phyloP scores from a whole-genome alignment of 2,797 vertebrate genomes.

The Anguilla marmorata region DNA sequence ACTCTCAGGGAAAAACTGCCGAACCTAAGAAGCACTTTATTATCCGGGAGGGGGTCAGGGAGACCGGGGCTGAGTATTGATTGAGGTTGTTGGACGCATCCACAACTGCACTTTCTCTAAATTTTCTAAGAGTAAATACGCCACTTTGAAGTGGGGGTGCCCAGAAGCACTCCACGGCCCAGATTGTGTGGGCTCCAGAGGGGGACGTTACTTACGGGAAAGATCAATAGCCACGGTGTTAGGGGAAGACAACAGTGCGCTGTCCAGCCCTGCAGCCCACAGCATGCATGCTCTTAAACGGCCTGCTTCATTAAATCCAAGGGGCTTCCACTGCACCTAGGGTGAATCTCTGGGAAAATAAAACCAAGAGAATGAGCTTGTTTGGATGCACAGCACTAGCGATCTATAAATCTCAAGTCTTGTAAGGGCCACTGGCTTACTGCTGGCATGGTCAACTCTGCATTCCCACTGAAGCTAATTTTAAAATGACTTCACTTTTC shows the following conservation, averaged over 20 bases:
- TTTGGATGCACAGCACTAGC: background rate
- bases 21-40: slow-evolving; percentile 99
- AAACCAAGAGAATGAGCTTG: background rate
- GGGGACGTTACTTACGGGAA: slow-evolving; percentile 99
- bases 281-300: slow-evolving; percentile 67
- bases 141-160: slow-evolving; percentile 97
- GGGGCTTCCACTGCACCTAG: slow-evolving; percentile 43
- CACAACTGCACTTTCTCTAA: slow-evolving; percentile 99
- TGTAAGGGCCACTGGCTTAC: slow-evolving; percentile 2
- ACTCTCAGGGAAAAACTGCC: slow-evolving; percentile 86
- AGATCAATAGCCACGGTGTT: slow-evolving; percentile 97
- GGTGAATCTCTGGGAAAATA: background rate
- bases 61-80: slow-evolving; percentile 96
- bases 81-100: slow-evolving; percentile 96
- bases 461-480: slow-evolving; percentile 7
- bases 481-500: background rate
- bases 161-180: slow-evolving; percentile 95
- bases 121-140: slow-evolving; percentile 99
- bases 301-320: slow-evolving; percentile 67
- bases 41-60: slow-evolving; percentile 83
- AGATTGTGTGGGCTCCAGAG: slow-evolving; percentile 95
- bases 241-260: slow-evolving; percentile 88
- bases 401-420: background rate
- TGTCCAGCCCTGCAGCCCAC: slow-evolving; percentile 88
- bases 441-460: background rate